Percentiles rank a stretch among this genome's conserved stretches.
phyloP scores from a whole-genome alignment of 2,797 vertebrate species.

The Molossus molossus region DNA sequence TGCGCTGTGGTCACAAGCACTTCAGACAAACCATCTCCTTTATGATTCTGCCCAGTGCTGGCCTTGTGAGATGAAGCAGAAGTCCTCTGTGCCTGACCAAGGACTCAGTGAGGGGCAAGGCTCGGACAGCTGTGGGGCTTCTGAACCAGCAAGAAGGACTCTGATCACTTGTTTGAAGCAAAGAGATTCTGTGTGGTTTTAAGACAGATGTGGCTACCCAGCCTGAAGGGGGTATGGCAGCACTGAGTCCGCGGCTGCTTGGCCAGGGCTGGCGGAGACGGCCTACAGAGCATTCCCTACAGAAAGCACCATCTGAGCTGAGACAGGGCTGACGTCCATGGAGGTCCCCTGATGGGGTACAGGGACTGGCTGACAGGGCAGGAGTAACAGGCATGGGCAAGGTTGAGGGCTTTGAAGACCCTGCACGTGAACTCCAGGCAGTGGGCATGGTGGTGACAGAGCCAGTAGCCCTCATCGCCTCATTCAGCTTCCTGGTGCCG shows the following conservation, averaged over 20 bases:
- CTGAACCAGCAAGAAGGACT: background rate
- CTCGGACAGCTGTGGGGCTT: background rate
- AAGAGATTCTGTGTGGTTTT: background rate
- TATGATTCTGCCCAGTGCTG: background rate
- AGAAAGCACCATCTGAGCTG: background rate
- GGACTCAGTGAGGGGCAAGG: background rate
- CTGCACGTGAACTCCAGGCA: background rate
- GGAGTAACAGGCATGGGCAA: background rate
- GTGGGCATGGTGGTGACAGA: background rate
- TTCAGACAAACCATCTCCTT: background rate
- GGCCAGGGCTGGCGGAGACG: no score
- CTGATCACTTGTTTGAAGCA: background rate
- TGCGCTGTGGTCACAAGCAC: background rate
- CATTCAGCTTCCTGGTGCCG: background rate
- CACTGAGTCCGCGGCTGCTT: background rate
- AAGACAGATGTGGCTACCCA: background rate
- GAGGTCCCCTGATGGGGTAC: background rate
- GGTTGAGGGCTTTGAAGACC: background rate
- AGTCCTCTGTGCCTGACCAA: background rate
- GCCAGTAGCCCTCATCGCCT: background rate
- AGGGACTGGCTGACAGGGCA: background rate
- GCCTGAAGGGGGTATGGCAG: background rate
- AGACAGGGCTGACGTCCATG: background rate
- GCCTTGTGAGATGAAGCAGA: background rate
- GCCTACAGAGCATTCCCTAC: background rate